phyloP scores from a whole-genome alignment of 2,113 vertebrate genomes.

The Prunella himalayana region DNA sequence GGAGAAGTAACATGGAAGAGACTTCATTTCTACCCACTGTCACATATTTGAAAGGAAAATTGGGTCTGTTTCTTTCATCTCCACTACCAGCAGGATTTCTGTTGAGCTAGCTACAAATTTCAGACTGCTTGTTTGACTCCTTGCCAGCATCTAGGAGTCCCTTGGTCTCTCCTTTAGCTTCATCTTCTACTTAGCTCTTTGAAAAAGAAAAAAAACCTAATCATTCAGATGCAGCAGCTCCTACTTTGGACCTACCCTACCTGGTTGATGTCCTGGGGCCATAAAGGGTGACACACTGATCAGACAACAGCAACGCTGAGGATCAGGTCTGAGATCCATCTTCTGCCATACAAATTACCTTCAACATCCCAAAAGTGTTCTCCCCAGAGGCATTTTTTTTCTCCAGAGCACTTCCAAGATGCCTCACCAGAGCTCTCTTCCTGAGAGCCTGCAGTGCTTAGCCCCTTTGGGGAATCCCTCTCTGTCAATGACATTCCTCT shows the following conservation, averaged over 20 bases:
- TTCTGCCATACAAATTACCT: not conserved
- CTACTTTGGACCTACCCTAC: not conserved
- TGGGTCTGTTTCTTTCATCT: not conserved
- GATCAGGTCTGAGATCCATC: not conserved
- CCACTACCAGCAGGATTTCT: not conserved
- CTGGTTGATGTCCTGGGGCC: not conserved
- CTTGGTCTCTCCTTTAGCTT: not conserved
- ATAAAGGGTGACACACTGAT: not conserved
- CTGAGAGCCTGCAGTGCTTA: not conserved
- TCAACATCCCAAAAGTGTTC: rapidly evolving
- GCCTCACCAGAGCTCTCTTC: not conserved
- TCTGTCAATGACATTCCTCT: not conserved
- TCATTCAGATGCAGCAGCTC: not conserved
- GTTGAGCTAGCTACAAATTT: not conserved
- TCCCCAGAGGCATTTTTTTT: not conserved
- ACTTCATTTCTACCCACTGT: not conserved
- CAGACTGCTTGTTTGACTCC: not conserved
- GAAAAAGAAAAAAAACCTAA: not conserved
- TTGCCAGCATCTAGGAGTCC: not conserved
- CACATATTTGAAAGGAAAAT: not conserved
- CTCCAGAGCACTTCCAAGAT: not conserved
- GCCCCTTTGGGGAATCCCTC: not conserved
- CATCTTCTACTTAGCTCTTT: not conserved
- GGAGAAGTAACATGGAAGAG: not conserved
- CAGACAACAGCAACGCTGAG: not conserved